phyloP scores from a whole-genome alignment of 2,888 invertebrate genomes.

The Drosophila siamana region DNA sequence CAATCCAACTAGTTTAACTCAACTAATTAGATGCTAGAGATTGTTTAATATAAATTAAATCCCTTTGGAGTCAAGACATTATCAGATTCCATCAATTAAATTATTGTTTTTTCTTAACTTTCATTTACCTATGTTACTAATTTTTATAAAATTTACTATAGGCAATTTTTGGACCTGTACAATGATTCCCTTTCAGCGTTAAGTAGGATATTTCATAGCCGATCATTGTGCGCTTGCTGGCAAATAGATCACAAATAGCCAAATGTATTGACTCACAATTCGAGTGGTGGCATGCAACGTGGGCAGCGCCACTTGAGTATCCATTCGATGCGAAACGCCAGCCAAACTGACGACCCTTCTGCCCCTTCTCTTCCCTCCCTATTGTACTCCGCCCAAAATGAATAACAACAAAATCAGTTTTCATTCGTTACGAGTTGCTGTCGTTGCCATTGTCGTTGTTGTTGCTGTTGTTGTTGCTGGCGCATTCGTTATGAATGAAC shows the following conservation, averaged over 20 bases:
- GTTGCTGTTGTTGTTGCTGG: slow-evolving; percentile 15
- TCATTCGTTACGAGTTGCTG: slow-evolving; percentile 23
- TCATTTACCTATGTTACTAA: too few species aligned
- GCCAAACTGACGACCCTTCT: slow-evolving; percentile 61
- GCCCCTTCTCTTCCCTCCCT: neutral
- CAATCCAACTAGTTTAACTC: too few species aligned
- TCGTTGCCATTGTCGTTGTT: too few species aligned
- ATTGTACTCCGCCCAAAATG: neutral
- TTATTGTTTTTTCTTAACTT: too few species aligned
- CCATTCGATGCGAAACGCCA: slow-evolving; percentile 33
- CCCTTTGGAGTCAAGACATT: too few species aligned
- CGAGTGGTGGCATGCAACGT: slow-evolving; percentile 30
- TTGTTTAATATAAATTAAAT: too few species aligned
- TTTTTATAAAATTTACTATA: too few species aligned
- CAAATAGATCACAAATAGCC: slow-evolving; percentile 20
- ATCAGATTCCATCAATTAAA: too few species aligned
- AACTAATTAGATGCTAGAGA: too few species aligned
- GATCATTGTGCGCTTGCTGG: neutral
- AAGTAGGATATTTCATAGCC: slow-evolving; percentile 3
- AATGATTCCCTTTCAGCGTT: too few species aligned
- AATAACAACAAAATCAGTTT: slow-evolving; percentile 34
- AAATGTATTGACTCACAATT: slow-evolving; percentile 41
- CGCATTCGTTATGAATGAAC: slow-evolving; percentile 70
- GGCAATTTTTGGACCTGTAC: too few species aligned
- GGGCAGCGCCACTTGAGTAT: slow-evolving; percentile 42